These are phyloP conservation scores for Noctua janthe DNA, from an alignment of 2,888 invertebrate genomes.

Conservation along the genomic window DNA sequence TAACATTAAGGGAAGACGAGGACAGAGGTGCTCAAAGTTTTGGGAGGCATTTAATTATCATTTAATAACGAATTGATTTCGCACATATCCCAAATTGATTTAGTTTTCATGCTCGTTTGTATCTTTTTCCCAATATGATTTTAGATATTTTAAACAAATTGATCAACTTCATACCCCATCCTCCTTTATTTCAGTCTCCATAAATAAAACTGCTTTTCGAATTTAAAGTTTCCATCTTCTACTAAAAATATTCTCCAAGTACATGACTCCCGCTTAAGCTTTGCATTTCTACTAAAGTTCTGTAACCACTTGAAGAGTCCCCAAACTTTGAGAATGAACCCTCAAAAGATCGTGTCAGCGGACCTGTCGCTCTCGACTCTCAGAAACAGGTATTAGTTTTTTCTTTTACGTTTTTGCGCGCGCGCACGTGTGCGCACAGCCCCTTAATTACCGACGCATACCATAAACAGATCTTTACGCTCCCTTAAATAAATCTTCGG, in stretches of 20 bases:
- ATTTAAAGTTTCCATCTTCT: not conserved
- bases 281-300: not conserved
- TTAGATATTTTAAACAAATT: not conserved
- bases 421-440: conserved; percentile 89
- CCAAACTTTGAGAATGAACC: conserved; percentile 80
- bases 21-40: conserved; percentile 78
- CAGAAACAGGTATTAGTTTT: conserved; percentile 88
- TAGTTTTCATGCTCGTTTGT: not conserved
- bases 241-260: not conserved
- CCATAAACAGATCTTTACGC: conserved; percentile 91
- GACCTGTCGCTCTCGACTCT: conserved; percentile 87
- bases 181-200: not conserved
- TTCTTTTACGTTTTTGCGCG: conserved; percentile 87
- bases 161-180: not conserved
- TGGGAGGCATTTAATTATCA: conserved; percentile 25
- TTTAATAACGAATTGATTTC: not conserved
- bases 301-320: not conserved
- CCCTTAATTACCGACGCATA: conserved; percentile 91
- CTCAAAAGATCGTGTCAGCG: conserved; percentile 85
- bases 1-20: conserved; percentile 87
- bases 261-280: not conserved
- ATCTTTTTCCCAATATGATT: not conserved
- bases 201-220: not conserved
- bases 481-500: conserved; percentile 90
- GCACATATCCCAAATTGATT: not conserved